Evolutionary conservation across 2,113 vertebrate genomes (phyloP), one percentile per base, ranked within the genome.

Genomic region (Penelope pileata): DNA sequence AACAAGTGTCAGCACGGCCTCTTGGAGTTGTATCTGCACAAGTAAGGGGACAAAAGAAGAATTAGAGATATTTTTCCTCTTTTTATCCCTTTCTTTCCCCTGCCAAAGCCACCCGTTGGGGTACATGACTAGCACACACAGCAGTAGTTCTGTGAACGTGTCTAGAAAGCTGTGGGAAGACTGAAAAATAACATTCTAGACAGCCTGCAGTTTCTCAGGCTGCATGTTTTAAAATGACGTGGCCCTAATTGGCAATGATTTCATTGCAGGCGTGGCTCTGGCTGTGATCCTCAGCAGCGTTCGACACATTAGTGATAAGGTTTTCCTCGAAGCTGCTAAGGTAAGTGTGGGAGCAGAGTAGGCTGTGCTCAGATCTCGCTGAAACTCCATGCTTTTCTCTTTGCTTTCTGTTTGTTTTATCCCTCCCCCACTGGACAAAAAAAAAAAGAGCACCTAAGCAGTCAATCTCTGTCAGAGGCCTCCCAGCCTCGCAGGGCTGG

Each of bases 311-410:
- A 99, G 98, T 50, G 99, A 99, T 63, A 98, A 98, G 8, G 98
- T 99, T 62, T 99, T 99, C 97, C 98, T 99, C 17, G 99, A 99
- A 94, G 99, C 99, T 93, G 99, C 99, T 53, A 99, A 99, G 99
- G 99, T 99, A 75, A 96, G 97, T 88, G 72, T 74, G 93, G 85
- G 21, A 56, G 83, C 48, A 67, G 56, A 40, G 45, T 16, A 79
- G 38, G 30, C n/a, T 40, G 47, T 70, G 76, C 60, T 62, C 77
- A 29, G 7, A 16, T 24, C 36, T 13, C 26, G 36, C 7, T 50
- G 19, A 22, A 78, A 7, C 29, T n/a, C 12, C 3, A 0, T n/a
- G 50, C 2, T 38, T 50, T 75, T 24, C 34, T 69, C 3, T 21
- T n/a, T 8, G 17, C 3, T 69, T 68, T 58, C 30, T 40, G 4